Conservation (phyloP, 1,140 invertebrate species). For the Brachionus paranguensis region DNA sequence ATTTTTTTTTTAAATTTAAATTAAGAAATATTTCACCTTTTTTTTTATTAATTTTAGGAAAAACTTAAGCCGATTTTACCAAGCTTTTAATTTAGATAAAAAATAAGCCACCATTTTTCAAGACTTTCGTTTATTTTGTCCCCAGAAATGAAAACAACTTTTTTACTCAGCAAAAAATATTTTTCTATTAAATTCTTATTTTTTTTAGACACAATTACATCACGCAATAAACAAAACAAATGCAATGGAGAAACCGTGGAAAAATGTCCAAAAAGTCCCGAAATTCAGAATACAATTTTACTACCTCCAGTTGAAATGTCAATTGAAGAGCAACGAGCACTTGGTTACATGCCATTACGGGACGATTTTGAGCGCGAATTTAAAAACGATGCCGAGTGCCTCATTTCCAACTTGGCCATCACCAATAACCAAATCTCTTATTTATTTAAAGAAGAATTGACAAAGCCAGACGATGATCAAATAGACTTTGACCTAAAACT, state of each 20-base stretch:
- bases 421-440: conserved; percentile 12
- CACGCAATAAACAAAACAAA: background rate
- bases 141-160: too few species aligned
- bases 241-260: background rate
- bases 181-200: background rate
- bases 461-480: conserved; percentile 18
- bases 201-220: conserved; percentile 46
- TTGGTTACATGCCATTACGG: conserved; percentile 91
- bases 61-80: too few species aligned
- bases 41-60: too few species aligned
- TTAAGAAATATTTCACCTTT: too few species aligned
- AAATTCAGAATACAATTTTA: conserved; percentile 61
- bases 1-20: too few species aligned
- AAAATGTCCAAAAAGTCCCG: conserved; percentile 64
- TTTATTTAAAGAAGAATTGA: conserved; percentile 8
- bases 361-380: conserved; percentile 83
- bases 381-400: conserved; percentile 9
- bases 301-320: conserved; percentile 73
- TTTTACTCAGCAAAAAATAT: background rate
- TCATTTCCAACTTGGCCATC: conserved; percentile 22
- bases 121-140: too few species aligned
- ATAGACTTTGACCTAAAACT: conserved; percentile 61
- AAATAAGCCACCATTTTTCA: too few species aligned
- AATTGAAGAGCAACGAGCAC: conserved; percentile 68
- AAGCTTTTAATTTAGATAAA: too few species aligned